These are phyloP conservation scores for Ctenomys sociabilis DNA, from an alignment of 2,113 vertebrate species.

Conservation along the genomic window DNA sequence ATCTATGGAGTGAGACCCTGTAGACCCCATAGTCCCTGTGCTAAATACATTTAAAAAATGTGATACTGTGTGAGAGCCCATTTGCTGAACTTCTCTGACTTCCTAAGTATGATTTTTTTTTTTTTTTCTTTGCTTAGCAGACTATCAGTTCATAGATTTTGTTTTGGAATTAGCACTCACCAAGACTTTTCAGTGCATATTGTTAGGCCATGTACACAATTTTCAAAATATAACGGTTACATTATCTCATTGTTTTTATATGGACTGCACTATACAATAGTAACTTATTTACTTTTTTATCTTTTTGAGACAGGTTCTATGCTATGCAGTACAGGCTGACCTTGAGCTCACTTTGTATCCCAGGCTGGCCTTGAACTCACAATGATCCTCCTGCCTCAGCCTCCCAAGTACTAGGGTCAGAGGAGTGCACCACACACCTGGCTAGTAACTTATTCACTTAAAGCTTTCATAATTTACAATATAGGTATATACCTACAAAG, in stretches of 20 bases:
- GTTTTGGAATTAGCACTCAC: background rate
- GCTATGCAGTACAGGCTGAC: too few relatives aligned
- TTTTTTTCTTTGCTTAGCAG: background rate
- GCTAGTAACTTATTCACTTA: background rate
- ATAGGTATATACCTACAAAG: background rate
- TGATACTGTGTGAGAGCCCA: background rate
- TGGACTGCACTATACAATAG: background rate
- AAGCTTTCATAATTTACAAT: conserved; percentile 55
- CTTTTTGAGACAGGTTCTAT: too few relatives aligned
- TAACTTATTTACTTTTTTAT: background rate
- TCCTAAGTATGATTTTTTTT: background rate
- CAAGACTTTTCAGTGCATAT: conserved; percentile 19
- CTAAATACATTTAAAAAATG: background rate
- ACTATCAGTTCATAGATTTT: background rate
- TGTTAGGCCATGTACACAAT: conserved; percentile 13
- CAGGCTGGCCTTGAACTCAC: too few relatives aligned
- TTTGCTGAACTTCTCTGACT: conserved; percentile 39
- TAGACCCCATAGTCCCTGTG: too few relatives aligned
- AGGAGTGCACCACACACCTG: too few relatives aligned
- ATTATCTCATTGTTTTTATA: conserved; percentile 34
- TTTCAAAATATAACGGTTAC: conserved; percentile 15
- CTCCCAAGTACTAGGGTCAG: too few relatives aligned
- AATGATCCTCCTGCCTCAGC: too few relatives aligned
- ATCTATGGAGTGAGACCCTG: too few relatives aligned
- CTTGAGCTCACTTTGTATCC: too few relatives aligned